Evolutionary conservation across 2,888 invertebrate species (phyloP).

Genomic region (Andrena camellia): DNA sequence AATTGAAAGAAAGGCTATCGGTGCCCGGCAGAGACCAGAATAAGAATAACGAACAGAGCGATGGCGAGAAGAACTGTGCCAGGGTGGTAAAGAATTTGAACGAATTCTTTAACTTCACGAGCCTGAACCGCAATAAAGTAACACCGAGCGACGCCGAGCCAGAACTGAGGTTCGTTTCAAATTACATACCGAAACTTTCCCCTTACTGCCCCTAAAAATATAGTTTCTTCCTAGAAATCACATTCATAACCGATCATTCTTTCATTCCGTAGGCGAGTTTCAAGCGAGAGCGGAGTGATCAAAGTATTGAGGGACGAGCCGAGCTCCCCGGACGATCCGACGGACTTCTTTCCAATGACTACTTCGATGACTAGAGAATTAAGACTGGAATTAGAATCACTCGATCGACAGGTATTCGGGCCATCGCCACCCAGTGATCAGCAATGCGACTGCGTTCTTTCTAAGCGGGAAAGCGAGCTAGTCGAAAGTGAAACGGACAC

Average conservation of each 20-base stretch:
- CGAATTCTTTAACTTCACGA: conserved; percentile 93
- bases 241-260: neutral
- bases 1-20: conserved; percentile 70
- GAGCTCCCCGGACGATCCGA: conserved; percentile 91
- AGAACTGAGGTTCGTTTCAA: conserved; percentile 71
- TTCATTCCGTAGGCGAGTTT: conserved; percentile 71
- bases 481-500: conserved; percentile 84
- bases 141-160: conserved; percentile 81
- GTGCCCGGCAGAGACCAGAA: conserved; percentile 58
- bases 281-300: conserved; percentile 80
- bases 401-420: conserved; percentile 94
- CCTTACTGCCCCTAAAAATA: neutral
- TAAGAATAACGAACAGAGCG: conserved; percentile 71
- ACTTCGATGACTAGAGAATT: conserved; percentile 94
- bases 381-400: conserved; percentile 92
- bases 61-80: conserved; percentile 80
- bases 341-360: conserved; percentile 93
- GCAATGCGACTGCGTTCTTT: conserved; percentile 79
- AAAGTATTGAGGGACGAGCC: conserved; percentile 78
- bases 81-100: conserved; percentile 92
- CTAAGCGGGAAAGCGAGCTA: conserved; percentile 78
- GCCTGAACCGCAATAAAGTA: conserved; percentile 88
- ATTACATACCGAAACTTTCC: conserved; percentile 3
- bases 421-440: conserved; percentile 82
- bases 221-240: neutral